phyloP scores from a whole-genome alignment of 2,888 invertebrate species.

The Eubasilissa splendida region DNA sequence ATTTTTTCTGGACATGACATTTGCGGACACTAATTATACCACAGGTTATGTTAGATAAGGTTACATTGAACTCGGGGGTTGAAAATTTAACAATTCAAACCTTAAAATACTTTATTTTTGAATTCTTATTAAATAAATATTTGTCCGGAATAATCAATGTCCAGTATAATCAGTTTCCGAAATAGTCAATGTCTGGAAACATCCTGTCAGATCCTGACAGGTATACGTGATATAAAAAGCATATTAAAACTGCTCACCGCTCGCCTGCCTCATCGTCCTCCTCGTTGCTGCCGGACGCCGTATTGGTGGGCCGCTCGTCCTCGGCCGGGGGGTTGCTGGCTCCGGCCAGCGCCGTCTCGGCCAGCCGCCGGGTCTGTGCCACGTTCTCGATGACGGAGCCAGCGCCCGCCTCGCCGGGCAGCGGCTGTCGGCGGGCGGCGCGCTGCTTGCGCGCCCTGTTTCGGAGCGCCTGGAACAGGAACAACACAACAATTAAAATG shows the following conservation, averaged over 20 bases:
- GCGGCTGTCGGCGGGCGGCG: slow-evolving; percentile 85
- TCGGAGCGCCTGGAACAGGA: slow-evolving; percentile 81
- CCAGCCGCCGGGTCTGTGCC: slow-evolving; percentile 84
- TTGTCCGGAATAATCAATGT: background rate
- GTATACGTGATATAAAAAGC: too few relatives aligned
- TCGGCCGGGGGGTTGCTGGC: slow-evolving; percentile 71
- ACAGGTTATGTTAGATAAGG: too few relatives aligned
- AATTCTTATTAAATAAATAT: background rate
- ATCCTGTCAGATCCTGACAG: too few relatives aligned
- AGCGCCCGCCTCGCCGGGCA: slow-evolving; percentile 79
- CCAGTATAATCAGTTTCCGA: background rate
- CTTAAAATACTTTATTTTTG: too few relatives aligned
- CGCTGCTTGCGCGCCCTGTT: slow-evolving; percentile 87
- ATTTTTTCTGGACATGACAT: too few relatives aligned
- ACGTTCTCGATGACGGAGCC: slow-evolving; percentile 93
- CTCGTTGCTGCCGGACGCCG: slow-evolving; percentile 91
- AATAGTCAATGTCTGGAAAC: background rate
- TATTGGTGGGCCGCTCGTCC: slow-evolving; percentile 89
- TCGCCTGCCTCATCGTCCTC: slow-evolving; percentile 82
- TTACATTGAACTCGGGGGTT: too few relatives aligned
- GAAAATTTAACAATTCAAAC: too few relatives aligned
- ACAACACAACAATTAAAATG: slow-evolving; percentile 54
- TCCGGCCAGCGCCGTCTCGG: slow-evolving; percentile 83
- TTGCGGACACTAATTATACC: too few relatives aligned
- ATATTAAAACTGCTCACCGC: slow-evolving; percentile 62